Conservation (phyloP, 2,113 vertebrate species). For the Thunnus maccoyii region DNA sequence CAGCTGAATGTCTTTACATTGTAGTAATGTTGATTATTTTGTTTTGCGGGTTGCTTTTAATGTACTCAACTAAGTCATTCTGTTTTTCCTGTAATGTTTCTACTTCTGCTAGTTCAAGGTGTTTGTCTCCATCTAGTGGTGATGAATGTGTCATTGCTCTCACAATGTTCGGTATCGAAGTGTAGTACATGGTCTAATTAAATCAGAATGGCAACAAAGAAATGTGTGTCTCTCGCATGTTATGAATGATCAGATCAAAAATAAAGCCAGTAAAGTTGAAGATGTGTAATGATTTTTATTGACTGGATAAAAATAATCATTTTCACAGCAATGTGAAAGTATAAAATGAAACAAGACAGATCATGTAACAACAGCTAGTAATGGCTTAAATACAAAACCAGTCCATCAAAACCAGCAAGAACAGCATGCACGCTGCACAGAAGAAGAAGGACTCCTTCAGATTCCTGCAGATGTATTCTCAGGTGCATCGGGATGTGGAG, state of each 20-base stretch:
- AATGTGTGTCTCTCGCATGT: not conserved
- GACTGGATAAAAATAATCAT: constrained; percentile 13
- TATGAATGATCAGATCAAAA: not conserved
- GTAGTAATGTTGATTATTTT: not conserved
- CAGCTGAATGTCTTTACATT: not conserved
- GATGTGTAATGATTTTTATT: constrained; percentile 58
- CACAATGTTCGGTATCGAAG: not conserved
- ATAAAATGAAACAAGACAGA: not conserved
- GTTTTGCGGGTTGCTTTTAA: not conserved
- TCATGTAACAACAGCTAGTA: constrained; percentile 2
- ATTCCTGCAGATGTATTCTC: constrained; percentile 74
- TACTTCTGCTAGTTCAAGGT: not conserved
- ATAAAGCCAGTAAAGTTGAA: not conserved
- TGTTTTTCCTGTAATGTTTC: too few relatives aligned
- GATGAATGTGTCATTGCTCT: not conserved
- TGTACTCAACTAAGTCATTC: not conserved
- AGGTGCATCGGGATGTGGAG: constrained; percentile 68
- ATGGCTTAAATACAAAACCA: not conserved
- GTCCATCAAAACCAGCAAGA: constrained; percentile 58
- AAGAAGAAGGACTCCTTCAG: constrained; percentile 67
- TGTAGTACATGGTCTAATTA: too few relatives aligned
- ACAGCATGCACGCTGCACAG: constrained; percentile 63
- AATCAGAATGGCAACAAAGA: not conserved
- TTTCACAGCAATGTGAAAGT: not conserved
- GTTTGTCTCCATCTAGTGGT: constrained; percentile 41